phyloP scores from a whole-genome alignment of 1,140 invertebrate genomes.

The Harpegnathos saltator region DNA sequence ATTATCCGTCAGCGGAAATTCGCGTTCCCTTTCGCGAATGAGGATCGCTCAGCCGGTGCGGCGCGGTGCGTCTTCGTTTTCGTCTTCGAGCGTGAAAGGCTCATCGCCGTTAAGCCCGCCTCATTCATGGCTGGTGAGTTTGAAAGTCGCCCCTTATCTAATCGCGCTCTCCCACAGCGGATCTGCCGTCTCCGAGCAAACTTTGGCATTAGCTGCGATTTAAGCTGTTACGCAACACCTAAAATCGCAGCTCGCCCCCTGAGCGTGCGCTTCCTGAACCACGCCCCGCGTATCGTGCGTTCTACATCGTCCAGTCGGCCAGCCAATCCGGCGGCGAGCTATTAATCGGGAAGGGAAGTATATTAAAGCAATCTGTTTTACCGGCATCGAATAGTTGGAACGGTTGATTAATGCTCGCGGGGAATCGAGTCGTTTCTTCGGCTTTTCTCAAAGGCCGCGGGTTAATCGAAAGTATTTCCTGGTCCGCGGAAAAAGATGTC shows the following conservation, averaged over 20 bases:
- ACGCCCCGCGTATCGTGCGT: too few species aligned
- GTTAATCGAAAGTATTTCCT: constrained; percentile 36
- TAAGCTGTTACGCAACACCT: neutral
- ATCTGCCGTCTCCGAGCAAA: neutral
- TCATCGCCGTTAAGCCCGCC: constrained; percentile 20
- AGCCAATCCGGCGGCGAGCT: too few species aligned
- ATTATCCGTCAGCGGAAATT: constrained; percentile 60
- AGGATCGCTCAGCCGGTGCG: neutral
- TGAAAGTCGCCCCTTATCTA: constrained; percentile 32
- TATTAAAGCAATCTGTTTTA: neutral
- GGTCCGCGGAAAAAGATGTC: constrained; percentile 43
- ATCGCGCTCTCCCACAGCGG: constrained; percentile 27
- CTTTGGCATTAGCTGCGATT: constrained; percentile 25
- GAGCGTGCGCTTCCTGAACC: too few species aligned
- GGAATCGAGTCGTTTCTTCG: neutral
- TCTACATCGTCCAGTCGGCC: too few species aligned
- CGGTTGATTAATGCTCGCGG: constrained; percentile 22
- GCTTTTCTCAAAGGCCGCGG: neutral
- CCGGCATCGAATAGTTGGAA: neutral
- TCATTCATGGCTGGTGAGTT: constrained; percentile 29
- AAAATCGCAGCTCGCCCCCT: constrained; percentile 2
- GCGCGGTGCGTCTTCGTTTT: constrained; percentile 25
- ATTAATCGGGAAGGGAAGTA: neutral
- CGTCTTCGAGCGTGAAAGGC: constrained; percentile 1
- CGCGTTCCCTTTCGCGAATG: constrained; percentile 11